phyloP scores from a whole-genome alignment of 2,113 vertebrate genomes.

The Pan paniscus region DNA sequence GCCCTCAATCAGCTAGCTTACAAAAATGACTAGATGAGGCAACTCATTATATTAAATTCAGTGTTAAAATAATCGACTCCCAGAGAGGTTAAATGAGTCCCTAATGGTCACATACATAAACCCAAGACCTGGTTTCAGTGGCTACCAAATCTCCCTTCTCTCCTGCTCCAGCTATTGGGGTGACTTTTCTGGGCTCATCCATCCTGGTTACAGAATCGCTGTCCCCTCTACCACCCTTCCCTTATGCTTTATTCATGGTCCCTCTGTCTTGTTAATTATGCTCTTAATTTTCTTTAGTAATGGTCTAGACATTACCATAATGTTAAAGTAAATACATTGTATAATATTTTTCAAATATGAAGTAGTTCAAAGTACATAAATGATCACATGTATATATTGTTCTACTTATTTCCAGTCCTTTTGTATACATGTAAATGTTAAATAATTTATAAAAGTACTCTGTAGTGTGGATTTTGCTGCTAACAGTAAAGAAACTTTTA shows the following conservation, averaged over 20 bases:
- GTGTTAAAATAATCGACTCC: not conserved
- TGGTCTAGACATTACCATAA: not conserved
- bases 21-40: not conserved
- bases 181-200: not conserved
- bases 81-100: too few species aligned
- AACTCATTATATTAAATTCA: not conserved
- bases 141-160: not conserved
- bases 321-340: not conserved
- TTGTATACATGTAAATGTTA: not conserved
- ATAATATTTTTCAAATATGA: not conserved
- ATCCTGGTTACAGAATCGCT: accelerated
- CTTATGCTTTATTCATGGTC: not conserved
- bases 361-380: not conserved
- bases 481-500: not conserved
- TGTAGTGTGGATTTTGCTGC: not conserved
- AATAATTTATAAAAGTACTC: not conserved
- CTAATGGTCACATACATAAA: not conserved
- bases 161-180: too few species aligned
- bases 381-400: accelerated
- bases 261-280: not conserved
- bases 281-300: not conserved
- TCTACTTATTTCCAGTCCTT: too few species aligned
- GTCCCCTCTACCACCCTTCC: too few species aligned
- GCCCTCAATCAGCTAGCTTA: not conserved
- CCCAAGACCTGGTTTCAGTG: accelerated